Evolutionary conservation across 2,888 invertebrate species (phyloP).

Genomic region (Microctonus hyperodae): DNA sequence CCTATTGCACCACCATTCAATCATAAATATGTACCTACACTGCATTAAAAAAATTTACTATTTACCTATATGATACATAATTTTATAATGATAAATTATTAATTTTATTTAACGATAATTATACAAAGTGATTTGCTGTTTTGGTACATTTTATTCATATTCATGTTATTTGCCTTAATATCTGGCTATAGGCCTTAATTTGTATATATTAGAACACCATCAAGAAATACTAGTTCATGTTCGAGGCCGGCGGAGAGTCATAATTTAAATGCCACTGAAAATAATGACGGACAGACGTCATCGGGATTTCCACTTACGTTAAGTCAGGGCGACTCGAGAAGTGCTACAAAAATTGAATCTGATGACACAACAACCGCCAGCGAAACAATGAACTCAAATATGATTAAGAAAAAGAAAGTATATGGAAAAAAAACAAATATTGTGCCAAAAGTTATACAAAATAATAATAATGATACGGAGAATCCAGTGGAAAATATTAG

Average conservation of each 20-base stretch:
- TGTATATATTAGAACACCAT: constrained; percentile 60
- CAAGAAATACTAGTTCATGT: constrained; percentile 57
- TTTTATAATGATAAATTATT: neutral
- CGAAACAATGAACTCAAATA: constrained; percentile 56
- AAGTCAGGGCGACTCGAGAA: constrained; percentile 38
- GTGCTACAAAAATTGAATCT: constrained; percentile 54
- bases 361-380: constrained; percentile 61
- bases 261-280: constrained; percentile 39
- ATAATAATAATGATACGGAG: constrained; percentile 52
- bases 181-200: constrained; percentile 64
- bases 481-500: constrained; percentile 79
- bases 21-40: constrained; percentile 46
- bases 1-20: constrained; percentile 50
- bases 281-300: constrained; percentile 41
- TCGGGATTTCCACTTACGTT: constrained; percentile 43
- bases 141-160: constrained; percentile 58
- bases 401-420: constrained; percentile 50
- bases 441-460: constrained; percentile 51
- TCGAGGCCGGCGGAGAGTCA: constrained; percentile 39
- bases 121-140: constrained; percentile 47
- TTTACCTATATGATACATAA: neutral
- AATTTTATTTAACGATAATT: constrained; percentile 17
- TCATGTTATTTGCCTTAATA: constrained; percentile 62
- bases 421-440: constrained; percentile 59
- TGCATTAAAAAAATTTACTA: constrained; percentile 35